A percentile compares a stretch with the other conserved stretches of the same genome.
Conservation (phyloP, 1,140 invertebrate genomes). For the Druon quercuslanigerum region DNA sequence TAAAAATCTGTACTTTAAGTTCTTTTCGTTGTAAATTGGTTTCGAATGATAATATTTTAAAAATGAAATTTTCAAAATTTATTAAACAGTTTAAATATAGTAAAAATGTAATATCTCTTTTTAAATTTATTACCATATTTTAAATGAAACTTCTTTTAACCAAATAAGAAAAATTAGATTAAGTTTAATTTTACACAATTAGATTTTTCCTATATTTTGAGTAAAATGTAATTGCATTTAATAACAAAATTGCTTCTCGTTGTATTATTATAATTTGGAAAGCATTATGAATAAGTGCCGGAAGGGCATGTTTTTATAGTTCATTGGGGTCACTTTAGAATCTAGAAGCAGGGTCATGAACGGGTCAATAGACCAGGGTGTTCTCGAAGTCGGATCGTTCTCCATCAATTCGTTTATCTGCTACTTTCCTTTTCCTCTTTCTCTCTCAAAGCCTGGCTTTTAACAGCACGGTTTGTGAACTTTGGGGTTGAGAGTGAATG, state of each 20-base stretch:
- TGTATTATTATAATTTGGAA: neutral
- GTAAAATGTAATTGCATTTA: no score
- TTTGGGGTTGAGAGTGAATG: conserved; percentile 49
- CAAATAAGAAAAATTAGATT: no score
- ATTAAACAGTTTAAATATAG: no score
- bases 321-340: conserved; percentile 14
- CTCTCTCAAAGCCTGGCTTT: conserved; percentile 39
- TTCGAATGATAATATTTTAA: no score
- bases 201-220: no score
- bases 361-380: conserved; percentile 12
- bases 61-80: no score
- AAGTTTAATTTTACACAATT: no score
- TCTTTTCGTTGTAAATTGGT: no score
- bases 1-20: no score
- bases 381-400: conserved; percentile 21
- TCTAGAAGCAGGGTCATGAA: conserved; percentile 25
- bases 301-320: neutral
- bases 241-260: neutral
- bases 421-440: conserved; percentile 9
- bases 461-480: conserved; percentile 46
- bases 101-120: no score
- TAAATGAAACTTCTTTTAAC: no score
- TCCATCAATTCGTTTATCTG: conserved; percentile 22
- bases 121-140: no score
- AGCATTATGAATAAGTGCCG: neutral